Conservation (phyloP, 64 coral and sea anemone species). For the Actinia equina region DNA sequence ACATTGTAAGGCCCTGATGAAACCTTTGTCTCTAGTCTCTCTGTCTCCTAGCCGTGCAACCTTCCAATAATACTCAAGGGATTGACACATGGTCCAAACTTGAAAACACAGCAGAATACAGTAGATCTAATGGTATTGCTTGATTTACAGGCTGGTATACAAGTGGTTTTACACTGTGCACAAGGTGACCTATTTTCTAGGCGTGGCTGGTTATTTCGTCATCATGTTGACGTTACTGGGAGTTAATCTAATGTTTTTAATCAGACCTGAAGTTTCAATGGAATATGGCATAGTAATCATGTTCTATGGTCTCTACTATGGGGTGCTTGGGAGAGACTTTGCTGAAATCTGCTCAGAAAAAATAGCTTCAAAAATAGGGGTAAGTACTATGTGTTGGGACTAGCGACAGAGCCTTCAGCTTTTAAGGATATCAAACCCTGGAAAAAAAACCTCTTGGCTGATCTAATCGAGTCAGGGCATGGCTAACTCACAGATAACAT, state of each 20-base stretch:
- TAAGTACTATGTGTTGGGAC: slow-evolving; percentile 27
- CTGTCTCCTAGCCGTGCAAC: no score
- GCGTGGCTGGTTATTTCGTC: slow-evolving; percentile 86
- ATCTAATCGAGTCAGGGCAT: no score
- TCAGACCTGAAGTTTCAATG: slow-evolving; percentile 84
- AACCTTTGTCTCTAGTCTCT: no score
- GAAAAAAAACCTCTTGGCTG: no score
- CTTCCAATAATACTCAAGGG: no score
- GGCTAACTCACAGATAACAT: no score
- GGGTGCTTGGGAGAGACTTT: slow-evolving; percentile 97
- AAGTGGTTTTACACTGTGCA: slow-evolving; percentile 95
- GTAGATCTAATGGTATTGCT: neutral
- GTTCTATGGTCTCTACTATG: slow-evolving; percentile 98
- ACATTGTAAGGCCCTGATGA: no score
- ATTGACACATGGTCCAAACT: no score
- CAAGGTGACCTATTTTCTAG: slow-evolving; percentile 86
- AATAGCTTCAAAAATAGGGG: slow-evolving; percentile 99
- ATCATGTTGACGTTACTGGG: slow-evolving; percentile 94
- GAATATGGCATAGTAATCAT: slow-evolving; percentile 88
- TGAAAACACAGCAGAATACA: no score
- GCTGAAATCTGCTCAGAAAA: slow-evolving; percentile 99
- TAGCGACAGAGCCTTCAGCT: no score
- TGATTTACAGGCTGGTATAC: slow-evolving; percentile 78
- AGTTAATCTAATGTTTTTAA: slow-evolving; percentile 79
- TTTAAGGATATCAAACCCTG: no score